Base-by-base conservation (phyloP, 2,113 vertebrate genomes). In the Otolemur garnettii region DNA sequence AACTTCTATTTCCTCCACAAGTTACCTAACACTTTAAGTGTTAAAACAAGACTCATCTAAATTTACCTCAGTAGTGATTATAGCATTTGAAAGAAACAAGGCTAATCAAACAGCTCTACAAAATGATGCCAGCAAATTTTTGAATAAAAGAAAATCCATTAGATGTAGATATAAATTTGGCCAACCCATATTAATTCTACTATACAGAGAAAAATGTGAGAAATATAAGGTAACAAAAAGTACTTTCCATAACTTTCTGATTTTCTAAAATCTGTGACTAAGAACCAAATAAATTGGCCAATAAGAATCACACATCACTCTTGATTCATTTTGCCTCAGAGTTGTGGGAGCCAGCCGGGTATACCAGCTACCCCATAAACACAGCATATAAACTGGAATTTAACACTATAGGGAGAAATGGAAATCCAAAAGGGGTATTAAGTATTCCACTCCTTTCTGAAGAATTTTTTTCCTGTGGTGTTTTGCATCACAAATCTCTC, bases 241-340 rank as follows among this genome's bases (percentile, higher is more conserved):
- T 15, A 35, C 78, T 64, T 55, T 93, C 57, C n/a, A 79, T 45
- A 33, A 7, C 83, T 85, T 90, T 77, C 42, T 72, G 86, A 71
- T 87, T 92, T 55, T 90, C 17, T 78, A 84, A 91, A 94, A 72
- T 85, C 53, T 93, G 7, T 93, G 17, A 95, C 14, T 79, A 60
- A 89, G 35, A 66, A 62, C 26, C 78, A 78, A 14, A 86, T 45
- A 86, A 72, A 55, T 28, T 75, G 19, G 50, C 17, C 13, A 87
- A 33, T 33, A 93, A 71, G 24, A 60, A 90, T 90, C 19, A 71
- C 68, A 60, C 35, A 33, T 12, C 4, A 38, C 38, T 68, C 30
- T 80, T 60, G 1, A 93, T 55, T 93, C 19, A 79, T 42, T 83
- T 59, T 93, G 53, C 26, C 26, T 75, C 75, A 21, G 18, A 53